Evolutionary conservation across 2,888 invertebrate species (phyloP), one percentile per base, ranked within the genome.

Genomic region (Lasiommata megera): DNA sequence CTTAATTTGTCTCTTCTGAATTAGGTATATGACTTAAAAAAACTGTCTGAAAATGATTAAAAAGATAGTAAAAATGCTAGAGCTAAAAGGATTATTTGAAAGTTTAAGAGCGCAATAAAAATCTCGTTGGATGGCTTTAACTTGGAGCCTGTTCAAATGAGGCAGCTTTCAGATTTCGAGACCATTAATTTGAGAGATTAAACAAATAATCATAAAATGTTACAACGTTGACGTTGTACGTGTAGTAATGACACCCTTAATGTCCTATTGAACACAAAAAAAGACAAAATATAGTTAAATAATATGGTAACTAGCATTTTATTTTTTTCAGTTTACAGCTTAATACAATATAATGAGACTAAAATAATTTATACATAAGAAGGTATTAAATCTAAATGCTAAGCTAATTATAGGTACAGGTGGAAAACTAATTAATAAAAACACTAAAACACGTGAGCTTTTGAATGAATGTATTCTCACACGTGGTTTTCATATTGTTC

Each of bases 141-240:
- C 54, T 54, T 54, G 54, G 54, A 54, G 44, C 46, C n/a, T 16
- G 37, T 54, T 47, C 54, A 54, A 47, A 54, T 47, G 54, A 28
- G 43, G 18, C 43, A 54, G 44, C 44, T 37, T 47, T 47, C 38
- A 40, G 29, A 8, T 46, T 37, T 40, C 38, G 17, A 46, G 46
- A 28, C 38, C 44, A 17, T 36, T 36, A 44, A 43, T 54, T 28
- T 37, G 7, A 44, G 36, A 34, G 44, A 44, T 54, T 54, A 44
- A 54, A 54, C 44, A 16, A 44, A 44, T 16, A 44, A 44, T 44
- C 28, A 29, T 44, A 44, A 44, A 44, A 3, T 29, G 8, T 28
- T 6, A 23, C 23, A 23, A 9, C 7, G 5, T 31, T 9, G 7
- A 34, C 34, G 34, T 34, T 11, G 3, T 34, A 11, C 9, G 34